These are phyloP conservation scores for Eulemur mongoz DNA, from an alignment of 2,797 vertebrate genomes.

Conservation along the genomic window DNA sequence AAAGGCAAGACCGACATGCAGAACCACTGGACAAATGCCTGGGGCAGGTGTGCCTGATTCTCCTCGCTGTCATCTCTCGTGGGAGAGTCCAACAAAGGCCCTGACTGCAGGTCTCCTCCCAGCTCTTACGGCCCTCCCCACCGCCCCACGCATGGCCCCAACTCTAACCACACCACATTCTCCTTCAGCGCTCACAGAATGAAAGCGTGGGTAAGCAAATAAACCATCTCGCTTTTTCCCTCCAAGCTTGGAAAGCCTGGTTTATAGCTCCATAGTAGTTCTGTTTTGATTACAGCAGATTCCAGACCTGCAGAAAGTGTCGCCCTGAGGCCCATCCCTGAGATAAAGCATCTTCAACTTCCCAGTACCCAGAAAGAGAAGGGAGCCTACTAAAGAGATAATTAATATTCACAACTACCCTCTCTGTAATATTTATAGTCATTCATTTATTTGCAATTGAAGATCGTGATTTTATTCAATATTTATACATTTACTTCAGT, in stretches of 20 bases:
- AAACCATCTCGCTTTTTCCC: accelerated
- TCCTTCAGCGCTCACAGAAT: accelerated
- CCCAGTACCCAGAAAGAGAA: not conserved
- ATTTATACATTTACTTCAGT: not conserved
- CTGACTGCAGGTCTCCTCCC: not conserved
- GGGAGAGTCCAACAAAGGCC: not conserved
- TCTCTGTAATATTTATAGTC: not conserved
- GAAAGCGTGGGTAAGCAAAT: accelerated
- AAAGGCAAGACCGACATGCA: too few species aligned
- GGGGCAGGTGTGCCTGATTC: too few species aligned
- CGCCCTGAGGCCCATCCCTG: not conserved
- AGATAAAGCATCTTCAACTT: not conserved
- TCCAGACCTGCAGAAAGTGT: not conserved
- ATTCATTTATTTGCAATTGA: not conserved
- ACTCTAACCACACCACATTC: accelerated
- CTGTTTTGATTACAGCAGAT: not conserved
- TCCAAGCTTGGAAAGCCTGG: not conserved
- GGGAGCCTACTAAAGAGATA: not conserved
- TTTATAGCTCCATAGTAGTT: accelerated
- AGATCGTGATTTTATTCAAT: not conserved
- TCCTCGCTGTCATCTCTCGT: not conserved
- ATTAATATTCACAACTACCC: not conserved
- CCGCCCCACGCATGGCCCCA: accelerated
- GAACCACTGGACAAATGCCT: not conserved
- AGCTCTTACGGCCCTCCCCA: accelerated